phyloP scores from a whole-genome alignment of 1,140 invertebrate genomes.

The Orchestia grillus region DNA sequence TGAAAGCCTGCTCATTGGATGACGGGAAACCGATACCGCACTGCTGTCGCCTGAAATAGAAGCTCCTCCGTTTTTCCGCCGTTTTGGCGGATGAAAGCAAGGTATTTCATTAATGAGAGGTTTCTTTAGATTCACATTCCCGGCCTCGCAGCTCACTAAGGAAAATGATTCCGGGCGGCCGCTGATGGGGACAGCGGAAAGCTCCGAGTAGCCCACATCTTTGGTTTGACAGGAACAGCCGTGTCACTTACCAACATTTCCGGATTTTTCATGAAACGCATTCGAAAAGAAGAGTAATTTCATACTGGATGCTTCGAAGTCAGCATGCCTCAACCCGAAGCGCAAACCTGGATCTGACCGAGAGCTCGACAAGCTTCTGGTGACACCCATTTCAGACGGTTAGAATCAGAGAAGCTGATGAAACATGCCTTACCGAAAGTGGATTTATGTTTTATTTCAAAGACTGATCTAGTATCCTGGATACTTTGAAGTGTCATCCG shows the following conservation, averaged over 20 bases:
- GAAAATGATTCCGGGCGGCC: background rate
- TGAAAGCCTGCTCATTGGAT: background rate
- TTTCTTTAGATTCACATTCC: conserved; percentile 36
- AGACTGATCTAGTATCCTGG: too few relatives aligned
- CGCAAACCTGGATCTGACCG: background rate
- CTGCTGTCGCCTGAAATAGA: background rate
- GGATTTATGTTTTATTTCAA: too few relatives aligned
- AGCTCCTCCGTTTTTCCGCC: background rate
- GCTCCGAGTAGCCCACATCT: background rate
- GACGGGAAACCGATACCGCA: background rate
- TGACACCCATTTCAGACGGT: too few relatives aligned
- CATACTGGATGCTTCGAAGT: background rate
- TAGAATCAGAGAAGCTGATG: too few relatives aligned
- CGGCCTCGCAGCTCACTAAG: background rate
- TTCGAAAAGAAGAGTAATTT: background rate
- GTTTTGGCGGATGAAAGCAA: conserved; percentile 43
- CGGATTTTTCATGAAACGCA: background rate
- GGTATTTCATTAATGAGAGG: conserved; percentile 34
- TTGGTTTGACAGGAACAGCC: background rate
- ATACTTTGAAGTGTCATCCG: too few relatives aligned
- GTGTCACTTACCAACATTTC: background rate
- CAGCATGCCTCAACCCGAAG: background rate
- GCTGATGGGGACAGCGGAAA: background rate
- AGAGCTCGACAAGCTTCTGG: background rate
- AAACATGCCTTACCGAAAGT: too few relatives aligned